Evolutionary conservation across 1,140 invertebrate species (phyloP).

Genomic region (Zelostemma sp.): DNA sequence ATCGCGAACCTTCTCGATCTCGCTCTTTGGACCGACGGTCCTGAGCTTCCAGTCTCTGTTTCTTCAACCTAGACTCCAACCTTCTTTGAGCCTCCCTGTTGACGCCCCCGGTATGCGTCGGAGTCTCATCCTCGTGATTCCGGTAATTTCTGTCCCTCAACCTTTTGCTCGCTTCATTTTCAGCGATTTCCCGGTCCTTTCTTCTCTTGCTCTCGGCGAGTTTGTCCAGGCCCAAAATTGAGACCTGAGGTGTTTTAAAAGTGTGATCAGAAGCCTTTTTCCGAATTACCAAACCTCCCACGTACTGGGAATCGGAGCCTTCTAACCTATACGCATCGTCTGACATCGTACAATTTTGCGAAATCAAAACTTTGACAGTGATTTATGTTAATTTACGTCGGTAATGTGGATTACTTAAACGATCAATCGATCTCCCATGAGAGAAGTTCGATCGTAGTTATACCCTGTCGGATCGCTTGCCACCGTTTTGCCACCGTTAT

Average conservation of each 20-base stretch:
- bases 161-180: too few relatives aligned
- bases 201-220: constrained; percentile 82
- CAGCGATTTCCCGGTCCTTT: too few relatives aligned
- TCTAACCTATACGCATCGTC: constrained; percentile 83
- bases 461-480: too few relatives aligned
- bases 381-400: too few relatives aligned
- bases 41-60: constrained; percentile 69
- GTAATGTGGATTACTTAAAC: too few relatives aligned
- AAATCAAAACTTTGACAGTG: too few relatives aligned
- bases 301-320: constrained; percentile 78
- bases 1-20: constrained; percentile 50
- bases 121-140: constrained; percentile 86
- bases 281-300: constrained; percentile 87
- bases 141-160: constrained; percentile 79
- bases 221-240: constrained; percentile 89
- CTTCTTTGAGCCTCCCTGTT: constrained; percentile 82
- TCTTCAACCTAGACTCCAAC: constrained; percentile 76
- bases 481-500: too few relatives aligned
- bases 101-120: constrained; percentile 92
- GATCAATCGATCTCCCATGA: too few relatives aligned
- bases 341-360: too few relatives aligned
- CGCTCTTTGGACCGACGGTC: constrained; percentile 54
- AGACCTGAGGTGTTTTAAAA: constrained; percentile 85
- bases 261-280: constrained; percentile 78
- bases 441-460: too few relatives aligned